A percentile compares a stretch with the other conserved stretches of the same genome.
Conservation (phyloP, 2,113 vertebrate species). For the Hippocampus zosterae region DNA sequence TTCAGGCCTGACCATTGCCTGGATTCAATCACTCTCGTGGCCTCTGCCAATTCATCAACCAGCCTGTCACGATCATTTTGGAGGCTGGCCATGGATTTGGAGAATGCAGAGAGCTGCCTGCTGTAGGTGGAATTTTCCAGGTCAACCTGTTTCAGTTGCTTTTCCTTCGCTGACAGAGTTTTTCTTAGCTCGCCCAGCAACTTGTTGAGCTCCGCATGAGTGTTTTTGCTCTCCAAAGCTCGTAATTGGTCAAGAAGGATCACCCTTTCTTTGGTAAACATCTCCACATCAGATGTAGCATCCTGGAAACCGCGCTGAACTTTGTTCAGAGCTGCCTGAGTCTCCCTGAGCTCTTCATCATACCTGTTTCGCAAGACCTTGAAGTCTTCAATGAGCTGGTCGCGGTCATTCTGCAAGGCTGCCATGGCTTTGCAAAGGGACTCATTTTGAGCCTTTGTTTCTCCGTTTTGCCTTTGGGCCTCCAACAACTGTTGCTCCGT, state of each 20-base stretch:
- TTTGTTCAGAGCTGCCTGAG: conserved; percentile 60
- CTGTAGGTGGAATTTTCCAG: conserved; percentile 61
- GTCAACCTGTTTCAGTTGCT: conserved; percentile 63
- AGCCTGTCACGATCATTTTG: conserved; percentile 81
- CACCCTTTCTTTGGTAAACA: conserved; percentile 62
- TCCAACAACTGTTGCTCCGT: conserved; percentile 60
- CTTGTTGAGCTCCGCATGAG: conserved; percentile 54
- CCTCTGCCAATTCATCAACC: conserved; percentile 70
- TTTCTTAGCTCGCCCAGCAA: conserved; percentile 66
- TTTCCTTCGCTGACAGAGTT: conserved; percentile 61
- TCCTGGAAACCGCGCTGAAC: conserved; percentile 60
- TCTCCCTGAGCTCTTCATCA: conserved; percentile 65
- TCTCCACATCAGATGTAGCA: conserved; percentile 55
- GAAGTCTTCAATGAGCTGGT: conserved; percentile 79
- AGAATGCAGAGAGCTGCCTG: conserved; percentile 78
- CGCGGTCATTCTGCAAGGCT: conserved; percentile 79
- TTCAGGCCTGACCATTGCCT: conserved; percentile 56
- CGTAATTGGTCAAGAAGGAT: conserved; percentile 39
- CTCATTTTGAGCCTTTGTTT: conserved; percentile 71
- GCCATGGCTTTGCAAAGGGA: conserved; percentile 81
- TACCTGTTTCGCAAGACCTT: conserved; percentile 72
- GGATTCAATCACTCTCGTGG: conserved; percentile 66
- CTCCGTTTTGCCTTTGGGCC: conserved; percentile 59
- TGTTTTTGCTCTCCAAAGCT: conserved; percentile 62
- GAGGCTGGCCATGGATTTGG: conserved; percentile 84